Base-by-base conservation (phyloP, 2,797 vertebrate species). In the Saxicola maurus region DNA sequence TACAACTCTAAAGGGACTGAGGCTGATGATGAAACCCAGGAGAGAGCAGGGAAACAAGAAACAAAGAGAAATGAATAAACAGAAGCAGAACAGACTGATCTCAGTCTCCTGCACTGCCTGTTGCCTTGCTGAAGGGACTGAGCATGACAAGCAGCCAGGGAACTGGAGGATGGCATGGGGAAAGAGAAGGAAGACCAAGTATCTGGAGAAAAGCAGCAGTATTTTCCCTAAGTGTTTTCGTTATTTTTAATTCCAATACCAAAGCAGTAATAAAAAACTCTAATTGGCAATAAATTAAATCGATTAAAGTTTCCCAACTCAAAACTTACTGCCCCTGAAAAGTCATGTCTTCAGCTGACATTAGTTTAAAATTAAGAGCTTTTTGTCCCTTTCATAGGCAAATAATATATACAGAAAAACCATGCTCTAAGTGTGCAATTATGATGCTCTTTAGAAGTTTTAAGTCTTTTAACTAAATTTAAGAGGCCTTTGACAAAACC, bases 21-120 rank as follows among this genome's bases (percentile, higher is more conserved):
- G 7, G 52, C 48, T 72, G 56, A 35, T 75, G 60, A 37, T 37
- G 40, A 87, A 89, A 61, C 13, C 20, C 86, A 68, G 10, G 16
- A 0, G 1, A 65, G n/a, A 83, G 51, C 48, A 77, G 25, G 0
- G 0, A 28, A 81, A 25, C 27, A 66, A 40, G 66, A 62, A 81
- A 83, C 25, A 51, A 43, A 46, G 49, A 87, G 38, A 10, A 11
- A 30, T 14, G 31, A 67, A 82, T 42, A 46, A 59, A 83, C 13
- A 74, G 57, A 71, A 82, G 35, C 18, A 55, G 23, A 60, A 62
- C 9, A 46, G 30, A 24, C 21, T 46, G 42, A 59, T 78, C 35
- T 51, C 30, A 18, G 5, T 35, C 19, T 84, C 66, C 77, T 17
- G 27, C 3, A 11, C 57, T 52, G 43, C 42, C 68, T 57, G 19